Evolutionary conservation across 2,797 vertebrate genomes (phyloP), one percentile per base, ranked within the genome.

Genomic region (Gallirallus australis): DNA sequence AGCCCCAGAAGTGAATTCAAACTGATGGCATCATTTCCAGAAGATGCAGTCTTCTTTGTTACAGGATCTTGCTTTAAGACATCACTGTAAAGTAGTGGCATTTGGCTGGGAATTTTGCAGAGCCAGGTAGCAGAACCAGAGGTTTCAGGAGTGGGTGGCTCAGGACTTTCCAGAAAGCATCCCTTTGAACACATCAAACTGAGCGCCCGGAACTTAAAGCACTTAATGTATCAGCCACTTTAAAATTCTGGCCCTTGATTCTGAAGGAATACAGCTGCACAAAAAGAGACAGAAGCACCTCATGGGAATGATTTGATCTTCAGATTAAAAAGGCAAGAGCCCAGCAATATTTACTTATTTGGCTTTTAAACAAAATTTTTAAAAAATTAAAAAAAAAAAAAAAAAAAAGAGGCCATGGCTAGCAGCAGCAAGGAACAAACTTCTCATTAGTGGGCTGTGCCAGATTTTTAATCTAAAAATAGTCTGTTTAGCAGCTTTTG

Each of bases 381-480:
- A 37, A 37, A 37, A 37, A 37, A 11, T 37, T 35, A 35, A 37
- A 40, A 20, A n/a, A 28, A 28, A 27, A 13, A 9, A n/a, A 54
- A 27, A 39, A 6, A 40, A n/a, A 48, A 25, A 19, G 12, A 59
- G 64, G 31, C 81, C 2, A 1, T 72, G 40, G 80, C 60, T 77
- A 95, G 60, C 57, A 80, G 40, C 75, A 90, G 75, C 40, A 75
- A 88, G 82, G 45, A 93, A 89, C 73, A 93, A 92, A 93, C 48
- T 86, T 77, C 63, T 95, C 71, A 90, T 95, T 86, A 94, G 56
- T 89, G 59, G 72, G 35, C 50, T 77, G 59, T 84, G 63, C 73
- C 53, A 70, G 59, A 79, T 86, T 84, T 80, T 72, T 79, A 35
- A 88, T 59, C 77, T 93, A 95, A 94, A 95, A 95, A 93, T 70